These are phyloP conservation scores for Drosophila insularis DNA, from an alignment of 1,140 invertebrate genomes.

Conservation along the genomic window DNA sequence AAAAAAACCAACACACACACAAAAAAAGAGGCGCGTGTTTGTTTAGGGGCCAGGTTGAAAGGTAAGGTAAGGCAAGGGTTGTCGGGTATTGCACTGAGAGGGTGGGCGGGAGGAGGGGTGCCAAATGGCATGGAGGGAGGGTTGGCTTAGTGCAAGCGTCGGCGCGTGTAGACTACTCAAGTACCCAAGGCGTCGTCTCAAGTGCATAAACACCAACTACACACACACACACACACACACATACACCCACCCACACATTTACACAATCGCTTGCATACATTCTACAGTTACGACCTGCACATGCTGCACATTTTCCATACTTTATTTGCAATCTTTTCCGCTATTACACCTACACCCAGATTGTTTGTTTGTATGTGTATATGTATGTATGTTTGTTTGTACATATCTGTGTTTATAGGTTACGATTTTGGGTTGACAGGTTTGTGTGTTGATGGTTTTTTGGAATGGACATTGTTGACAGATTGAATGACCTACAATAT, in stretches of 20 bases:
- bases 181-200: constrained; percentile 60
- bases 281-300: constrained; percentile 40
- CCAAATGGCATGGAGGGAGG: constrained; percentile 21
- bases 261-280: constrained; percentile 6
- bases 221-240: constrained; percentile 9
- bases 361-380: not conserved
- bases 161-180: constrained; percentile 70
- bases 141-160: constrained; percentile 45
- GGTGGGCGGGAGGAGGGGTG: not conserved
- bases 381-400: not conserved
- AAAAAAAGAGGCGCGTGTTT: constrained; percentile 57
- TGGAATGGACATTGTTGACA: not conserved
- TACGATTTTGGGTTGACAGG: constrained; percentile 17
- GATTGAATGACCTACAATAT: constrained; percentile 8
- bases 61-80: not conserved
- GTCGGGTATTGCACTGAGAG: not conserved
- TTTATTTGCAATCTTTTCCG: constrained; percentile 45
- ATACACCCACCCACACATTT: not conserved
- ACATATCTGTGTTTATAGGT: constrained; percentile 22
- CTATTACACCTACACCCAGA: constrained; percentile 24
- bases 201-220: constrained; percentile 57
- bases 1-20: too few species aligned
- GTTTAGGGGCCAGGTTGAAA: not conserved
- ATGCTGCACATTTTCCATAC: constrained; percentile 34
- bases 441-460: not conserved